phyloP scores from a whole-genome alignment of 2,113 vertebrate genomes.

The Pomatorhinus ruficollis region DNA sequence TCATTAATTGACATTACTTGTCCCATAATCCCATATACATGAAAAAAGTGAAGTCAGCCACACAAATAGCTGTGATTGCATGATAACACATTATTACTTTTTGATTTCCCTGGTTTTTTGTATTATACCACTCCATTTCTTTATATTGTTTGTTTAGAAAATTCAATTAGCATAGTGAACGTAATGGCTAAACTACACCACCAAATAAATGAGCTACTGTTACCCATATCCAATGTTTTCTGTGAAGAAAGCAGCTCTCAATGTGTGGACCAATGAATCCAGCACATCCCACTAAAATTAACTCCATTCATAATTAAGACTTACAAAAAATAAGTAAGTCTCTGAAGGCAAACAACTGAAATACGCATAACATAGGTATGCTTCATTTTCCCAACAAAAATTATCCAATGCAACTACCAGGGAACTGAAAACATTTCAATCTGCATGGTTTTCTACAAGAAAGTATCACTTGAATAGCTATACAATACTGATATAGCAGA shows the following conservation, averaged over 20 bases:
- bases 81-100: not conserved
- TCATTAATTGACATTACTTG: not conserved
- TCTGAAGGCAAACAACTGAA: not conserved
- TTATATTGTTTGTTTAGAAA: not conserved
- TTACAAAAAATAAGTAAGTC: not conserved
- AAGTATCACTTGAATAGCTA: not conserved
- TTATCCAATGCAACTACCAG: not conserved
- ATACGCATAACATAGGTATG: rapidly evolving
- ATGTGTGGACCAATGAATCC: not conserved
- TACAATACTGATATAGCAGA: not conserved
- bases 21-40: not conserved
- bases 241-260: not conserved
- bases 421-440: not conserved
- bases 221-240: not conserved
- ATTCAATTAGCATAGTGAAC: not conserved
- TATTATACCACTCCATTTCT: not conserved
- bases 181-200: not conserved
- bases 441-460: not conserved
- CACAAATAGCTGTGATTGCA: not conserved
- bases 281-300: not conserved
- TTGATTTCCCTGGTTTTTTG: not conserved
- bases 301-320: not conserved
- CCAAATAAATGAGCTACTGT: not conserved
- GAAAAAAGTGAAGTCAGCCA: not conserved
- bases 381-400: not conserved